A percentile compares a stretch with the other conserved stretches of the same genome.
Evolutionary conservation across 2,797 vertebrate species (phyloP).

Genomic region (Fundulus diaphanus): DNA sequence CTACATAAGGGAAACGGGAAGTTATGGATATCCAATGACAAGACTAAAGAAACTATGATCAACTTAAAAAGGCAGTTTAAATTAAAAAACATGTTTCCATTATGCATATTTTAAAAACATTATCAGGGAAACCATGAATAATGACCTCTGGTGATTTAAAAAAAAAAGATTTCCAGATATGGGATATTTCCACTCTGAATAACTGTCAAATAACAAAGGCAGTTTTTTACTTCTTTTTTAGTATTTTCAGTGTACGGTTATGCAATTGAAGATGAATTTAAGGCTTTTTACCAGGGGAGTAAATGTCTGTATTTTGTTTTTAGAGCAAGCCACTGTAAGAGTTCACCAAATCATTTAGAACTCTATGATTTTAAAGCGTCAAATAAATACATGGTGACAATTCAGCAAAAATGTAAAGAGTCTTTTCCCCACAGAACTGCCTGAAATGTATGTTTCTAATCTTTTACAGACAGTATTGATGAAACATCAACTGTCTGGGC

Average conservation of each 20-base stretch:
- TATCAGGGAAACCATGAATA: neutral
- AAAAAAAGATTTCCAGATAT: neutral
- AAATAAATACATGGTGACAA: neutral
- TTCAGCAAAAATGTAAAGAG: neutral
- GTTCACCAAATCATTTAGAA: neutral
- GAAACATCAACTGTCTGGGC: neutral
- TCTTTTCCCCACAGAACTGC: neutral
- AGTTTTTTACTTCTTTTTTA: too few species aligned
- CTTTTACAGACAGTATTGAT: neutral
- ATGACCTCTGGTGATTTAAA: neutral
- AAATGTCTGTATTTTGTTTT: neutral
- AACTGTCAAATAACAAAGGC: too few species aligned
- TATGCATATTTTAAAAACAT: neutral
- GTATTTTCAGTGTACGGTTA: neutral
- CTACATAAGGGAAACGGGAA: neutral
- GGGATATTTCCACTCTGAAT: too few species aligned
- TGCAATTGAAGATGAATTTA: neutral
- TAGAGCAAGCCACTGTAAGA: neutral
- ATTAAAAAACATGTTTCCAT: neutral
- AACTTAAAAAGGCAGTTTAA: neutral
- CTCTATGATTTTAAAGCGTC: neutral
- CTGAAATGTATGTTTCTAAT: neutral
- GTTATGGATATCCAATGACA: neutral
- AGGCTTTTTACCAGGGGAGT: neutral
- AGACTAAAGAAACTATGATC: neutral